These are phyloP conservation scores for Myotis davidii DNA, from an alignment of 2,113 vertebrate genomes.

Conservation along the genomic window DNA sequence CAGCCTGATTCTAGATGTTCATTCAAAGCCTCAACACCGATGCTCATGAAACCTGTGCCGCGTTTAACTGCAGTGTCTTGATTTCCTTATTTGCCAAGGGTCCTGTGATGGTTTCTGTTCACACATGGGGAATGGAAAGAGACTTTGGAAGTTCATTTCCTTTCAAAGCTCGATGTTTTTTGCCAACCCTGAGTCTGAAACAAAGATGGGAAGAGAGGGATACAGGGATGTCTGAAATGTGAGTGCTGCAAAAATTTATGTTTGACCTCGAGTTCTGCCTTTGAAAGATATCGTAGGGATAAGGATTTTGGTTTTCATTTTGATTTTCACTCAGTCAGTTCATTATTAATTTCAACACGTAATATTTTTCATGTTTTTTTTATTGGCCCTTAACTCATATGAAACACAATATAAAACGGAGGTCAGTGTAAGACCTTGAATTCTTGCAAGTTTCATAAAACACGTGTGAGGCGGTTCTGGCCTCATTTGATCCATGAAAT, in stretches of 20 bases:
- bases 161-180: neutral
- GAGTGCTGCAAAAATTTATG: neutral
- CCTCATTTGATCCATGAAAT: neutral
- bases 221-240: neutral
- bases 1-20: neutral
- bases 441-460: conserved; percentile 30
- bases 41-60: neutral
- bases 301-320: neutral
- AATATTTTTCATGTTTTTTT: neutral
- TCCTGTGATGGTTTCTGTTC: neutral
- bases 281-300: conserved; percentile 19
- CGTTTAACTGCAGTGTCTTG: neutral
- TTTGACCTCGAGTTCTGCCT: neutral
- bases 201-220: neutral
- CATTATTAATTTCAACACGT: conserved; percentile 47
- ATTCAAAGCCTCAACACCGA: neutral
- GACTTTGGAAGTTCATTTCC: conserved; percentile 22
- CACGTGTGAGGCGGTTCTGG: conserved; percentile 7
- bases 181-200: neutral
- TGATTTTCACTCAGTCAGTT: neutral
- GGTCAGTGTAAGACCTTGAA: neutral
- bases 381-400: neutral
- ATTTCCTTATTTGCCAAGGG: neutral
- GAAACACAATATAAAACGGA: conserved; percentile 20
- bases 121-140: neutral